Base-by-base conservation (phyloP, 2,797 vertebrate species). In the Gallinago solitaria region DNA sequence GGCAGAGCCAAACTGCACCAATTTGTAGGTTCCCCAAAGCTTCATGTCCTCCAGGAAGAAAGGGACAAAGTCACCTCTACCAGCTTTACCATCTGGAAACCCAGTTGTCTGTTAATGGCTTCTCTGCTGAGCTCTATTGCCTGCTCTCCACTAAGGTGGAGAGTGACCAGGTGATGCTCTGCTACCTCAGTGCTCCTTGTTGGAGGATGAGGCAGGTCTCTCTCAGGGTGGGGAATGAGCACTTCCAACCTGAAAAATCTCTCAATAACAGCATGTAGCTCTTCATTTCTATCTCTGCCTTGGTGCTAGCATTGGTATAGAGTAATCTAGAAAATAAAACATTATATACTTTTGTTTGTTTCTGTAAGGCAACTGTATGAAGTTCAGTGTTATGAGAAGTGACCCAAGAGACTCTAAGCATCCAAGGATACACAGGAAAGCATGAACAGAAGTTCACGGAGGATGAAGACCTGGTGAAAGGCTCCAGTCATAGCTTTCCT, bases 21-120 rank as follows among this genome's bases (percentile, higher is more conserved):
- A 24, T 9, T 23, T 48, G 4, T 19, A 68, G 17, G 5, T 69
- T 12, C 5, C 37, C 39, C 28, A 53, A n/a, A 59, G 6, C 16
- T 86, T 82, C 24, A 4, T 17, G 4, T 74, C 2, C 10, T 11
- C 2, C 8, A 23, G 16, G 8, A 6, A 83, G 28, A 87, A 78
- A 48, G 57, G 2, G 0, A 16, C 51, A 5, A 73, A 87, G 3
- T 63, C 54, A 68, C 12, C 7, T 67, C 35, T n/a, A 7, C 41
- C 9, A 21, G 13, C 8, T 67, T n/a, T n/a, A 7, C 41, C 8
- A 21, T 47, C 21, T 81, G 43, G 30, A 80, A 67, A 7, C 41
- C 19, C 11, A 0, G 3, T 41, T 75, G 6, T 24, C 30, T 84
- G 12, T 77, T 35, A 12, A 53, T 0, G 0, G 39, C 12, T 81